phyloP scores from a whole-genome alignment of 2,797 vertebrate genomes.

The Avahi laniger region DNA sequence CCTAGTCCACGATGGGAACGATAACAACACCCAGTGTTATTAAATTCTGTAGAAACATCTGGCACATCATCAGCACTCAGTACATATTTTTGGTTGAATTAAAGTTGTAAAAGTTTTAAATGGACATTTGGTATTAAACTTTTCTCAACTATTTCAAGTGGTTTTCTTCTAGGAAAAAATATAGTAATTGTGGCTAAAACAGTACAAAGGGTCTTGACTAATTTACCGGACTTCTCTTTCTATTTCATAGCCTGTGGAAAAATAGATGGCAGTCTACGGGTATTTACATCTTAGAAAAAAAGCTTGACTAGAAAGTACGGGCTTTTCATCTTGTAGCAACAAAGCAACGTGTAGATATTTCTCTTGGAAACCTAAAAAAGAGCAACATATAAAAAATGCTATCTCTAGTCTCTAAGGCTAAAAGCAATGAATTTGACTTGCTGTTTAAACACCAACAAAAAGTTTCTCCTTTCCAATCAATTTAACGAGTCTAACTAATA shows the following conservation, averaged over 20 bases:
- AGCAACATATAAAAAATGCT: not conserved
- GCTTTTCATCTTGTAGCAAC: slow-evolving; percentile 23
- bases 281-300: slow-evolving; percentile 10
- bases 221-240: slow-evolving; percentile 15
- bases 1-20: not conserved
- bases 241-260: slow-evolving; percentile 18
- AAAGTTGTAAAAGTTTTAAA: slow-evolving; percentile 32
- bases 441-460: not conserved
- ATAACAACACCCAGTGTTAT: not conserved
- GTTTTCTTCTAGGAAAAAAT: not conserved
- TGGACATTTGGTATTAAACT: not conserved
- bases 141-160: slow-evolving; percentile 48
- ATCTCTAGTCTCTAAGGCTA: not conserved
- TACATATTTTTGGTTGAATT: slow-evolving; percentile 21
- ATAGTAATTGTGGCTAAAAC: slow-evolving; percentile 30
- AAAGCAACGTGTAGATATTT: slow-evolving; percentile 12
- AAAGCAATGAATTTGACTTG: slow-evolving; percentile 29
- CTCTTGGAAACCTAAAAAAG: not conserved
- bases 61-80: not conserved
- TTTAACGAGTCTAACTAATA: slow-evolving; percentile 7
- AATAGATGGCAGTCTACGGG: not conserved
- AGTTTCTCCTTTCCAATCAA: not conserved
- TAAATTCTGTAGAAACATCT: not conserved
- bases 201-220: slow-evolving; percentile 42
- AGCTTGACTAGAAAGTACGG: not conserved